A percentile compares a stretch with the other conserved stretches of the same genome.
Evolutionary conservation across 1,140 invertebrate species (phyloP).

Genomic region (Rhagoletis pomonella): DNA sequence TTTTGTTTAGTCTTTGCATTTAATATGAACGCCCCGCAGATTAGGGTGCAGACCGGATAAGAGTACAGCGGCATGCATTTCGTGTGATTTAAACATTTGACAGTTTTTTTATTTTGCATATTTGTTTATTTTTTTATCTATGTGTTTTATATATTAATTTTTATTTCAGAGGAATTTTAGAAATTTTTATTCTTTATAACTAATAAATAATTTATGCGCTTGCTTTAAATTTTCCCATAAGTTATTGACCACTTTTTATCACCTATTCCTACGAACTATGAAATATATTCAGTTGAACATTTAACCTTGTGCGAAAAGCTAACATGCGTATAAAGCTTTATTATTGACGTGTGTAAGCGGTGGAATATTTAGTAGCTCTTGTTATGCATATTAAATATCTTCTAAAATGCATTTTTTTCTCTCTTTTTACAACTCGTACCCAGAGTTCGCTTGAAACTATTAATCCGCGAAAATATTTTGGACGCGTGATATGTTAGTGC

Average conservation of each 20-base stretch:
- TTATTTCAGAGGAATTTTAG: neutral
- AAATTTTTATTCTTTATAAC: neutral
- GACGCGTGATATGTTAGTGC: neutral
- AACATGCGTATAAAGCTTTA: no score
- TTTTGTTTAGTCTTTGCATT: neutral
- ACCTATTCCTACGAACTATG: neutral
- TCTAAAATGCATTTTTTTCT: neutral
- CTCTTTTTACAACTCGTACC: neutral
- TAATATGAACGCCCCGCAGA: no score
- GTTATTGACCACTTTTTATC: neutral
- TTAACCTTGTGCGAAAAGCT: neutral
- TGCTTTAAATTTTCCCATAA: neutral
- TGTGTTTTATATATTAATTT: neutral
- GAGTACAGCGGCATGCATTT: neutral
- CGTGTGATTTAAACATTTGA: neutral
- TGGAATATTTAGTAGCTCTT: neutral
- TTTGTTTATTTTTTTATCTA: neutral
- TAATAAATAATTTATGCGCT: neutral
- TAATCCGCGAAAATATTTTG: constrained; percentile 20
- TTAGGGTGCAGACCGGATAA: no score
- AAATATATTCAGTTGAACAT: neutral
- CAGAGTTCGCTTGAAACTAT: neutral
- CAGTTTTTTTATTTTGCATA: neutral
- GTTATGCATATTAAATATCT: neutral
- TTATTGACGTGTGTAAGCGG: neutral